Base-by-base conservation (phyloP, 2,797 vertebrate species). In the Muraenolepis orangiensis region DNA sequence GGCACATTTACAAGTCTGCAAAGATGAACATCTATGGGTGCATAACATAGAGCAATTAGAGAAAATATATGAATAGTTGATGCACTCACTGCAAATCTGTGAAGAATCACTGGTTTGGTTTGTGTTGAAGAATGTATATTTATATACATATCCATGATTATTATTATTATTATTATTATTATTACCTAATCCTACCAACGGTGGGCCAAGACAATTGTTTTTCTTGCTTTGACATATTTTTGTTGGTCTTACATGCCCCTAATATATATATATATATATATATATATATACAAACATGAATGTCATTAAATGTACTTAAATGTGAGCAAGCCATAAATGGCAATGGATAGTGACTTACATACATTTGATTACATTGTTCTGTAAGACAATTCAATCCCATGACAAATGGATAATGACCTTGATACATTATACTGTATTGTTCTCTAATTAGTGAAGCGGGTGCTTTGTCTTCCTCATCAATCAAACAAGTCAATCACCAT, bases 381-480 rank as follows among this genome's bases (percentile, higher is more conserved):
- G 57, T 80, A 82, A 86, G 8, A 75, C 70, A 38, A 28, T 71
- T 80, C 70, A 64, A 36, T 78, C 73, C 73, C 42, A 87, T 73
- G 77, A 84, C 66, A 34, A 75, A 81, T 85, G 23, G 79, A 78
- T 72, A 82, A 74, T 74, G 84, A 88, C 85, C 26, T 18, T 46
- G 67, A 76, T 23, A 73, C 70, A 79, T 69, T 70, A 61, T 20
- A 75, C 70, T 76, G 71, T 73, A 78, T 78, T 82, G 75, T 77
- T 74, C 68, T 75, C 51, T 80, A 82, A 86, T 64, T 72, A n/a
- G n/a, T n/a, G 66, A 46, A 83, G 74, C 72, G 72, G 70, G 36
- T 20, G 29, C 42, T 51, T 76, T 73, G 34, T 30, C 13, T 38
- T 70, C 51, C 30, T 51, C 80, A 86, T 87, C 1, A 86, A 84